Evolutionary conservation across 2,113 vertebrate genomes (phyloP).

Genomic region (Rhinoptilus africanus): DNA sequence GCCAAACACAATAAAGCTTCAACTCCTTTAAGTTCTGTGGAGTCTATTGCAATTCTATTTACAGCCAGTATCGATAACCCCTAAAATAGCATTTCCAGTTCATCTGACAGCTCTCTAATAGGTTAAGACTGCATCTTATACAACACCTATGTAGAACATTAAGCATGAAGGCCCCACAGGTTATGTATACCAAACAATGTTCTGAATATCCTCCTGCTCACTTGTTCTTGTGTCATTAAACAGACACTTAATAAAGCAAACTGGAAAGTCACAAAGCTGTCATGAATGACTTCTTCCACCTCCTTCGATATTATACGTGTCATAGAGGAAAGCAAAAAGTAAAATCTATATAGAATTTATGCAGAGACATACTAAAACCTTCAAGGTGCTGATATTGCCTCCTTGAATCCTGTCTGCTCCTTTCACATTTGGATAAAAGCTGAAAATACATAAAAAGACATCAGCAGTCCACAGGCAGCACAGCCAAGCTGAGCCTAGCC

Average conservation of each 20-base stretch:
- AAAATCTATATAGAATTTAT: slow-evolving; percentile 3
- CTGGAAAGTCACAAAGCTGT: not conserved
- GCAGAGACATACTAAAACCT: not conserved
- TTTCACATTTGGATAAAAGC: not conserved
- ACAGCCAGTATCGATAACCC: not conserved
- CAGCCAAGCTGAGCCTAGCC: not conserved
- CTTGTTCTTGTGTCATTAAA: not conserved
- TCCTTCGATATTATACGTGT: not conserved
- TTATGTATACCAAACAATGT: not conserved
- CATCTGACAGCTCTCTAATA: not conserved
- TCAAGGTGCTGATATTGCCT: not conserved
- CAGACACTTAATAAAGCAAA: not conserved
- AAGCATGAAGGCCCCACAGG: not conserved
- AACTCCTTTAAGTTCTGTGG: not conserved
- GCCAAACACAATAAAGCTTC: not conserved
- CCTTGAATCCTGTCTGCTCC: not conserved
- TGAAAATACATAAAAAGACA: not conserved
- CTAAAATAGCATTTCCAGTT: not conserved
- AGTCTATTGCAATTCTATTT: not conserved
- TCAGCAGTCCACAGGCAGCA: not conserved
- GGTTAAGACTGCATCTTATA: not conserved
- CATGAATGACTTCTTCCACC: not conserved
- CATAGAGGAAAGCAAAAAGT: not conserved
- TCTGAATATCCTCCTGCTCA: not conserved
- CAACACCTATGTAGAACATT: not conserved